These are phyloP conservation scores for Anisognathus igniventris DNA, from an alignment of 2,797 vertebrate species.

Conservation along the genomic window DNA sequence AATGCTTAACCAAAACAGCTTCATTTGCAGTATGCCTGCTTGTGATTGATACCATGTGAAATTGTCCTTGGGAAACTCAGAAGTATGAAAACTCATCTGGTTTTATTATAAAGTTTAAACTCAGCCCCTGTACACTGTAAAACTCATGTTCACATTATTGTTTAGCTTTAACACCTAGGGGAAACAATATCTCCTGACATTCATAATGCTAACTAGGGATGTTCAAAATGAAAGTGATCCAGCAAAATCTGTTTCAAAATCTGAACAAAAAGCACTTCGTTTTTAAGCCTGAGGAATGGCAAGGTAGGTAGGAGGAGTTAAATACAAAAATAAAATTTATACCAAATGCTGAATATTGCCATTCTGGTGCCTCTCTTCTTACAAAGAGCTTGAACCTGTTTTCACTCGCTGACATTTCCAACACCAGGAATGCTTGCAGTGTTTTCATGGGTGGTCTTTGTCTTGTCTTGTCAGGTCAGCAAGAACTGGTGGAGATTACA, in stretches of 20 bases:
- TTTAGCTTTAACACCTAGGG: not conserved
- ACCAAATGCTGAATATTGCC: not conserved
- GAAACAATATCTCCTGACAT: not conserved
- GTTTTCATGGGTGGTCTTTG: constrained; percentile 13
- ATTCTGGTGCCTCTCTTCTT: not conserved
- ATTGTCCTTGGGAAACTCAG: not conserved
- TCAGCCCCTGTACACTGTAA: not conserved
- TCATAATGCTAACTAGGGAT: rapidly evolving
- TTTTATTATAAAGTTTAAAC: not conserved
- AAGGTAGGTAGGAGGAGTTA: not conserved
- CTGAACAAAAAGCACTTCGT: not conserved
- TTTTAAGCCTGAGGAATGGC: not conserved
- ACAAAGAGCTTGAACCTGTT: not conserved
- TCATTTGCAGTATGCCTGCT: not conserved
- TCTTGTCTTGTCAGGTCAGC: not conserved
- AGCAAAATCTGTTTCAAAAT: not conserved
- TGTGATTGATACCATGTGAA: not conserved
- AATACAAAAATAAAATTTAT: not conserved
- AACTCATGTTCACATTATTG: not conserved
- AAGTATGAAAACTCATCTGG: not conserved
- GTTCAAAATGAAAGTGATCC: not conserved
- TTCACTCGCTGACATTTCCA: not conserved
- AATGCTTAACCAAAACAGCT: not conserved
- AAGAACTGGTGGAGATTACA: not conserved
- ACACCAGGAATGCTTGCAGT: not conserved